Evolutionary conservation across 1,140 invertebrate genomes (phyloP), one percentile per base, ranked within the genome.

Genomic region (Maconellicoccus hirsutus): DNA sequence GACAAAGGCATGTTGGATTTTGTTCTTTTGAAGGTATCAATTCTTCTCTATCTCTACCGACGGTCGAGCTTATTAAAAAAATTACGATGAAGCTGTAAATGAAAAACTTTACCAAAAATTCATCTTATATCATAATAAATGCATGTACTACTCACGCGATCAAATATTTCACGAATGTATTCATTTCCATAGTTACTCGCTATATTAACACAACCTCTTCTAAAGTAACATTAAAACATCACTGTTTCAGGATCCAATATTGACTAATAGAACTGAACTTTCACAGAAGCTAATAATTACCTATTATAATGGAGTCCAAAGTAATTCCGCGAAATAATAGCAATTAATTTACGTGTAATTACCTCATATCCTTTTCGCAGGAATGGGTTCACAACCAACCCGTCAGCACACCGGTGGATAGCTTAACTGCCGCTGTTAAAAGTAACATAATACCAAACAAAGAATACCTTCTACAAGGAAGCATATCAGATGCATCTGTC

Each of bases 401-500:
- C 73, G 83, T 85, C 71, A 52, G 42, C 16, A 89, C 89, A 42
- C 89, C 89, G 21, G 87, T 90, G 72, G 91, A 93, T 71, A 90
- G 84, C 72, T 82, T 93, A 72, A 85, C 84, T 70, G 84, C 88
- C 75, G 91, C 91, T 0, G 73, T 92, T 16, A 90, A 88, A 78
- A 87, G 86, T 22, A 91, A 93, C 73, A 92, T 93, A 42, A 88
- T 93, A 69, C 91, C 91, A 1, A 93, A 94, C 78, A 76, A 77
- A 72, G 77, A 78, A 73, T 78, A 76, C 71, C 71, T 78, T 10
- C 72, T 78, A 16, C 77, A 78, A 73, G 77, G 77, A 6, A 77
- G 76, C 72, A 91, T 98, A 26, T 78, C 96, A 27, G 94, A 98
- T 79, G 86, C 85, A n/a, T 89, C 91, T 61, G 91, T 95, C 14